Evolutionary conservation across 2,888 invertebrate genomes (phyloP).

Genomic region (Nemotelus pantherinus): DNA sequence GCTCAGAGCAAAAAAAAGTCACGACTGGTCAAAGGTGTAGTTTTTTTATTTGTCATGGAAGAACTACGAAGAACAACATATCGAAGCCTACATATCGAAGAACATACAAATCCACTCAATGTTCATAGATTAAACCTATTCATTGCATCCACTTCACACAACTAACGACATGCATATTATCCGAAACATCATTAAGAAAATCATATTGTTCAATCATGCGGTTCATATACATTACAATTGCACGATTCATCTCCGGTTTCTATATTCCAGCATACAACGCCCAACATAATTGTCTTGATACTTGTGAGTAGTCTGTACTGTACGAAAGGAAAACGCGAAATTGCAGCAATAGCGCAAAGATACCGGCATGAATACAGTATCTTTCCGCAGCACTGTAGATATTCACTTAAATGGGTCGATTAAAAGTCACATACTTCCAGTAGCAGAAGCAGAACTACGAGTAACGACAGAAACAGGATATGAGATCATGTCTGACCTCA

Average conservation of each 20-base stretch:
- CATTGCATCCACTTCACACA: too few species aligned
- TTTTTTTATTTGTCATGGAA: too few species aligned
- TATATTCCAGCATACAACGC: background rate
- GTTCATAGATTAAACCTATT: too few species aligned
- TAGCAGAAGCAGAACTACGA: background rate
- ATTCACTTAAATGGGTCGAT: slow-evolving; percentile 39
- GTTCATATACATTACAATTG: slow-evolving; percentile 9
- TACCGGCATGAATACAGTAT: background rate
- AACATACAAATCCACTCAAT: too few species aligned
- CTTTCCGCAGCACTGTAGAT: background rate
- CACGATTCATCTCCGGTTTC: slow-evolving; percentile 19
- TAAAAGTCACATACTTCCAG: slow-evolving; percentile 13
- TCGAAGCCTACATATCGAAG: too few species aligned
- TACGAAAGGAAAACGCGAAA: too few species aligned
- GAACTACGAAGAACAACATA: too few species aligned
- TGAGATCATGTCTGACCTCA: slow-evolving; percentile 31
- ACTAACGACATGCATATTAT: too few species aligned
- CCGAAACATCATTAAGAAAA: background rate
- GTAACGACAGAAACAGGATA: slow-evolving; percentile 9
- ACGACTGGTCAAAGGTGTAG: too few species aligned
- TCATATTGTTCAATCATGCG: slow-evolving; percentile 29
- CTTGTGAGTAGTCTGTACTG: too few species aligned
- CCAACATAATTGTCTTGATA: slow-evolving; percentile 10
- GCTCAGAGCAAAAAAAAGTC: too few species aligned
- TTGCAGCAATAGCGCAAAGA: background rate